Evolutionary conservation across 2,113 vertebrate genomes (phyloP).

Genomic region (Dicentrarchus labrax): DNA sequence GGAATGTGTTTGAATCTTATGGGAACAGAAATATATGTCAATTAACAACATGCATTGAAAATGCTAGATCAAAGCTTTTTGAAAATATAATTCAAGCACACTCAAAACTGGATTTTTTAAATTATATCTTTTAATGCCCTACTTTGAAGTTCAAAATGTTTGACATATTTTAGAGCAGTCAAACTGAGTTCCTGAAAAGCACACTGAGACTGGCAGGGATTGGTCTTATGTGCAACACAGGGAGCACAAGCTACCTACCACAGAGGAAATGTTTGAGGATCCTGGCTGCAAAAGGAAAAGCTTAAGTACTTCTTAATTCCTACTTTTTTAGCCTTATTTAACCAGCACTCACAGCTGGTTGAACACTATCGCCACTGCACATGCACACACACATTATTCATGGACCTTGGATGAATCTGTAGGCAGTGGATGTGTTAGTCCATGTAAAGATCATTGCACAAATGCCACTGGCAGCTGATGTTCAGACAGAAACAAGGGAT

Average conservation of each 20-base stretch:
- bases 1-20: conserved; percentile 35
- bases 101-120: conserved; percentile 7
- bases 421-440: conserved; percentile 31
- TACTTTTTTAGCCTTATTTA: conserved; percentile 25
- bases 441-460: conserved; percentile 34
- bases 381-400: conserved; percentile 21
- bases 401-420: conserved; percentile 26
- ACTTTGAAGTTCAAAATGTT: conserved; percentile 71
- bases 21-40: conserved; percentile 27
- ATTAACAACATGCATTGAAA: conserved; percentile 29
- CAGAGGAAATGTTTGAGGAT: conserved; percentile 28
- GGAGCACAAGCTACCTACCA: conserved; percentile 24
- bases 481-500: conserved; percentile 31
- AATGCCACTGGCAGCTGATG: conserved; percentile 44
- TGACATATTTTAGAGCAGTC: conserved; percentile 57
- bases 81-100: conserved; percentile 39
- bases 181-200: conserved; percentile 59
- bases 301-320: conserved; percentile 39
- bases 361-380: conserved; percentile 18
- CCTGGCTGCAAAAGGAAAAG: conserved; percentile 35
- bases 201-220: conserved; percentile 23
- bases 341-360: conserved; percentile 20
- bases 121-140: conserved; percentile 29
- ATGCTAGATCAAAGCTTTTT: conserved; percentile 55
- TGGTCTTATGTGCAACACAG: conserved; percentile 36